These are phyloP conservation scores for Beroe forskalii DNA, from an alignment of 37 sponge, comb jelly and placozoan genomes.

Conservation along the genomic window DNA sequence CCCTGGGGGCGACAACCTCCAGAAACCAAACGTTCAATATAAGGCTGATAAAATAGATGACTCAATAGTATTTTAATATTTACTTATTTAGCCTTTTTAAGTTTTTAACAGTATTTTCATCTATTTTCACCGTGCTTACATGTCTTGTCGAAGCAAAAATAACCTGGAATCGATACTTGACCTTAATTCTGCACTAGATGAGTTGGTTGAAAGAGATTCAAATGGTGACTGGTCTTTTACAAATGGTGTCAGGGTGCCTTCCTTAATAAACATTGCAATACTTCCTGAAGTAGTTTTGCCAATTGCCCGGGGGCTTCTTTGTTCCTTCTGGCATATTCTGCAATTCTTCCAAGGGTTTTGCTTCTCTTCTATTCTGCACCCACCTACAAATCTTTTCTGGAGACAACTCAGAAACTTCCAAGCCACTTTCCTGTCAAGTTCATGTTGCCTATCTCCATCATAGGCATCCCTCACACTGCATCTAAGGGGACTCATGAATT, in stretches of 20 bases:
- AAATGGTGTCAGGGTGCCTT: not conserved
- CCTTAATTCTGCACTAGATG: not conserved
- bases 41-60: too few relatives aligned
- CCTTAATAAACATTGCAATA: not conserved
- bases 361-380: slow-evolving; percentile 19
- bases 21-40: too few relatives aligned
- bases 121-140: too few relatives aligned
- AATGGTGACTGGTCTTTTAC: not conserved
- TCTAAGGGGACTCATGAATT: slow-evolving; percentile 10
- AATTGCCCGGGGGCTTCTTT: not conserved
- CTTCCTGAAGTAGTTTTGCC: not conserved
- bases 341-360: slow-evolving; percentile 1
- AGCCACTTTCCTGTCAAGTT: slow-evolving; percentile 8
- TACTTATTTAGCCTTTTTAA: too few relatives aligned
- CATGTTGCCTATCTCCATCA: not conserved
- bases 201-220: not conserved
- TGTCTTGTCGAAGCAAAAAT: too few relatives aligned
- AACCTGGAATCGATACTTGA: not conserved
- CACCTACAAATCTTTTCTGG: not conserved
- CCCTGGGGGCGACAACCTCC: too few relatives aligned
- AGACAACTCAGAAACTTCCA: slow-evolving; percentile 1
- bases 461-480: not conserved
- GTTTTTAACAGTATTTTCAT: too few relatives aligned
- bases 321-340: not conserved
- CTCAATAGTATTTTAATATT: too few relatives aligned